A percentile compares a stretch with the other conserved stretches of the same genome.
Conservation (phyloP, 2,797 vertebrate genomes). For the Cynodonichthys magdalenae region DNA sequence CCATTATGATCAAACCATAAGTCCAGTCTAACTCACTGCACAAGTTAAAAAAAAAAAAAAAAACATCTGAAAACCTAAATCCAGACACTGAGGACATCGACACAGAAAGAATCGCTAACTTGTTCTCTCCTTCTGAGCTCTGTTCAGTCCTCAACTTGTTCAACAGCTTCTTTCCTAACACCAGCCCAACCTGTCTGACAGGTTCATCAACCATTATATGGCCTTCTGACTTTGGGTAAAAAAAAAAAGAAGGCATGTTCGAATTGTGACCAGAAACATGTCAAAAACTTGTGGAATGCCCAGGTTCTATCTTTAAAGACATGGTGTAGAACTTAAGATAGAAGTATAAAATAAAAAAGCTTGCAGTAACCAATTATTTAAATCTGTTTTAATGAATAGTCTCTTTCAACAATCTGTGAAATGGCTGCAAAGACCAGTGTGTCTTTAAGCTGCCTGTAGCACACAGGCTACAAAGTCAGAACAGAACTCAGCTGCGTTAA, state of each 20-base stretch:
- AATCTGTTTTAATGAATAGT: neutral
- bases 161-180: constrained; percentile 55
- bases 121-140: constrained; percentile 47
- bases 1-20: constrained; percentile 44
- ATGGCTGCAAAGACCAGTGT: too few species aligned
- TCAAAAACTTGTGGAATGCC: neutral
- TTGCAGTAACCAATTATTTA: too few species aligned
- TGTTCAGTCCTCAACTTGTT: constrained; percentile 71
- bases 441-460: too few species aligned
- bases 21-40: constrained; percentile 14
- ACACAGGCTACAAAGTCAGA: too few species aligned
- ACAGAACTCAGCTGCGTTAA: too few species aligned
- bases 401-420: too few species aligned
- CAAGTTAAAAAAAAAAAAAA: neutral
- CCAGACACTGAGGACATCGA: constrained; percentile 3
- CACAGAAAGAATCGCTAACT: constrained; percentile 29
- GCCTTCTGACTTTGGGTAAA: constrained; percentile 26
- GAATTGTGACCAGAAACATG: constrained; percentile 9
- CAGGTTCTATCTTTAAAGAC: constrained; percentile 23
- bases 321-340: neutral
- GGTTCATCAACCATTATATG: constrained; percentile 34
- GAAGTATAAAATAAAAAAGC: neutral
- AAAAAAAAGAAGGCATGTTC: constrained; percentile 25
- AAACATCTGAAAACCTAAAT: constrained; percentile 6
- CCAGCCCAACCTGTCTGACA: constrained; percentile 68